Conservation (phyloP, 1,140 invertebrate species). For the Ectropis grisescens region DNA sequence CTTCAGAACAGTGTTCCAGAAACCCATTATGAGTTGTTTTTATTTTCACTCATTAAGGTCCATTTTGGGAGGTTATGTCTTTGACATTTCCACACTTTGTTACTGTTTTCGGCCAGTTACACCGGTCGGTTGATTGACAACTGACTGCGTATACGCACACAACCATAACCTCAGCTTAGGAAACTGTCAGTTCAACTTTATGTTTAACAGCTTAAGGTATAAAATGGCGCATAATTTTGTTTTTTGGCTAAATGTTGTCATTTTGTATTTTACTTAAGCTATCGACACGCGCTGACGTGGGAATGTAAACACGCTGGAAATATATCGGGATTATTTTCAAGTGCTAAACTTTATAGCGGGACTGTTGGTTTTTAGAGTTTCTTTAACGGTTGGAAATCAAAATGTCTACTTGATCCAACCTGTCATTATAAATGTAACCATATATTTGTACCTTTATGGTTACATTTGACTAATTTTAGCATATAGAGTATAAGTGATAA, state of each 20-base stretch:
- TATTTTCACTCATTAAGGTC: not conserved
- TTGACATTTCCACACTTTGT: slow-evolving; percentile 14
- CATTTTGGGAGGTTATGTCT: not conserved
- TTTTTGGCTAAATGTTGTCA: too few relatives aligned
- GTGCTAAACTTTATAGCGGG: slow-evolving; percentile 1
- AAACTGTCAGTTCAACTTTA: too few relatives aligned
- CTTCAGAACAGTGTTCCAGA: not conserved
- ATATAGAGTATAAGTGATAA: not conserved
- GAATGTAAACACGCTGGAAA: slow-evolving; percentile 39
- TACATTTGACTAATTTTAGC: not conserved
- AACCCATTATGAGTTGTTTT: not conserved
- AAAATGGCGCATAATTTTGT: too few relatives aligned
- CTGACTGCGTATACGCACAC: slow-evolving; percentile 12
- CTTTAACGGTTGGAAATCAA: not conserved
- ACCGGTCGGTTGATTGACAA: slow-evolving; percentile 22
- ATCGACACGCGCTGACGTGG: slow-evolving; percentile 36
- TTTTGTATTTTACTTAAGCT: slow-evolving; percentile 15
- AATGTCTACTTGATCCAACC: not conserved
- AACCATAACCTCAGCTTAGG: not conserved
- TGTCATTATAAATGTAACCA: too few relatives aligned
- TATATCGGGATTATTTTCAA: slow-evolving; percentile 24
- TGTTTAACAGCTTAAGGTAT: not conserved
- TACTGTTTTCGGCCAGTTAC: slow-evolving; percentile 17
- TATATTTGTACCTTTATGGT: too few relatives aligned
- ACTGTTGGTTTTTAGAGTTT: too few relatives aligned